Evolutionary conservation across 2,888 invertebrate species (phyloP), one percentile per base, ranked within the genome.

Genomic region (Euzophera pinguis): DNA sequence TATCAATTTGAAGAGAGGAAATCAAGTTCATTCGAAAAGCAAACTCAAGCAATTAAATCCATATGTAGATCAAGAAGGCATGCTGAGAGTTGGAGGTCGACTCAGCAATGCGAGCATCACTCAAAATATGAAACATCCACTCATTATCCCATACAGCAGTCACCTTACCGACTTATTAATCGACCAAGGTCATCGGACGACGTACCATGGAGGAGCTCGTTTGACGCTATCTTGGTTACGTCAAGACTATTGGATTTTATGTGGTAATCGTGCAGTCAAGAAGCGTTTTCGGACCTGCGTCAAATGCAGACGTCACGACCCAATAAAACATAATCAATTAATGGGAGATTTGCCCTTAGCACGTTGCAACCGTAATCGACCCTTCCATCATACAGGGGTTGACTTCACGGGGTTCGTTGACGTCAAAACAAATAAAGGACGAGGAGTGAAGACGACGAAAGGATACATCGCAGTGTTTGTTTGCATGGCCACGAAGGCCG

Each of bases 401-500:
- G 60, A 60, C 43, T 60, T 52, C 37, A 60, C 57, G 5, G 56
- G 60, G 0, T 37, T 47, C n/a, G 50, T 60, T 0, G 54, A 54
- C 3, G 53, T 56, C 22, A 58, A 58, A 50, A 37, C 45, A 35
- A 57, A 53, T 38, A 55, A 57, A 49, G 57, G 57, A 9, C 12
- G 55, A 10, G 52, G 52, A 38, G 42, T 56, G 7, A 54, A 50
- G 47, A 53, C 56, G 7, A 47, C 49, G 8, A 58, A 61, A 34
- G 58, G 52, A 12, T 57, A 61, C 16, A 53, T 57, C 4, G 55
- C 53, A 8, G 47, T 61, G 4, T 58, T 53, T 38, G 35, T 58
- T 16, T 61, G 59, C 38, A 54, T 57, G 53, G 52, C 48, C 1
- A 59, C 56, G 7, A 57, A 59, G 13, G 59, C 59, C 8, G 53